Percentiles rank a stretch among this genome's conserved stretches.
Conservation (phyloP, 2,888 invertebrate species). For the Drosophila falleni region DNA sequence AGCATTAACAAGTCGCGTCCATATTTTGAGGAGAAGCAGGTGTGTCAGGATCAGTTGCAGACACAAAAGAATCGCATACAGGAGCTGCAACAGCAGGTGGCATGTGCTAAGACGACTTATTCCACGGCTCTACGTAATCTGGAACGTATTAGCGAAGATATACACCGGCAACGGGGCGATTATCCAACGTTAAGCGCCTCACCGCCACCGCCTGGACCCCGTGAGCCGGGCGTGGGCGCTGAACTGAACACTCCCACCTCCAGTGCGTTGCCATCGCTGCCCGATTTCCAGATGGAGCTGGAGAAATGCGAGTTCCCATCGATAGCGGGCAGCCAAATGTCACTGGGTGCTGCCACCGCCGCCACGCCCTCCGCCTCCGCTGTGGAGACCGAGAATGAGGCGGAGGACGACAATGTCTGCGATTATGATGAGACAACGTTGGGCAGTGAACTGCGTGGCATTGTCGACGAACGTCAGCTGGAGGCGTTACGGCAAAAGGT, state of each 20-base stretch:
- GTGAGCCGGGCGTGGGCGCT: constrained; percentile 92
- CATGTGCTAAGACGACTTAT: constrained; percentile 91
- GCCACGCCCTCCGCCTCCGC: constrained; percentile 33
- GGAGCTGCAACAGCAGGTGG: constrained; percentile 91
- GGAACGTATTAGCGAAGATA: constrained; percentile 96
- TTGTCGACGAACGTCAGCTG: constrained; percentile 86
- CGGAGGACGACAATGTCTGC: constrained; percentile 62
- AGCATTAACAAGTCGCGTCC: constrained; percentile 94
- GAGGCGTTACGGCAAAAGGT: constrained; percentile 90
- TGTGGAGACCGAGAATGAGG: constrained; percentile 64
- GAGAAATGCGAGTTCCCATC: constrained; percentile 87
- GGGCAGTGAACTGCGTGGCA: constrained; percentile 60
- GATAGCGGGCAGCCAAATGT: constrained; percentile 86
- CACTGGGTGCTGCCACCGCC: constrained; percentile 80
- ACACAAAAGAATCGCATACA: constrained; percentile 94
- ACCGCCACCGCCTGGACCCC: constrained; percentile 83
- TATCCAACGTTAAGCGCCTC: constrained; percentile 69
- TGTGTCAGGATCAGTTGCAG: constrained; percentile 93
- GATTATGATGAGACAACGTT: constrained; percentile 64
- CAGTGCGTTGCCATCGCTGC: constrained; percentile 79
- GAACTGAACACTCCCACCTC: constrained; percentile 86
- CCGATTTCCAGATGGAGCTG: constrained; percentile 87
- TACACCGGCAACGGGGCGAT: constrained; percentile 87
- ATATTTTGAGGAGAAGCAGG: constrained; percentile 95
- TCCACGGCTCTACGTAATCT: constrained; percentile 92